Conservation (phyloP, 2,113 vertebrate genomes). For the Chelonoidis abingdonii region DNA sequence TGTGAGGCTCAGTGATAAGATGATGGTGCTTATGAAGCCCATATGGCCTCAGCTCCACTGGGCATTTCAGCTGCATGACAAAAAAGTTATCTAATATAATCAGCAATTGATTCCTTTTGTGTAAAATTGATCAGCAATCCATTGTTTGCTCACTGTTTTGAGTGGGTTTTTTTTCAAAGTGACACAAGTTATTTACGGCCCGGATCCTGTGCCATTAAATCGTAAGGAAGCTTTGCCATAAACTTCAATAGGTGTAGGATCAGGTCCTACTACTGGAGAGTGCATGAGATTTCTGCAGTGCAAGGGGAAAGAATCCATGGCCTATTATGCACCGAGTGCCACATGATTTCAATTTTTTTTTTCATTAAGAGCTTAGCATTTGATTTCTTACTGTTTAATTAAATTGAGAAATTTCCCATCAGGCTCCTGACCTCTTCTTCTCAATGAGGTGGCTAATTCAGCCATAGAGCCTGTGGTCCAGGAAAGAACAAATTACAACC, state of each 20-base stretch:
- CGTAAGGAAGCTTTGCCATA: not conserved
- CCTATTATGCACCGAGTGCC: conserved; percentile 21
- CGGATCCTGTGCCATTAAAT: not conserved
- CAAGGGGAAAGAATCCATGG: conserved; percentile 37
- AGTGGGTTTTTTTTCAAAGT: not conserved
- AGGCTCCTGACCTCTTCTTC: not conserved
- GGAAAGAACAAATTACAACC: not conserved
- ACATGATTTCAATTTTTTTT: conserved; percentile 10
- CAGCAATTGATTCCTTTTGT: rapidly evolving
- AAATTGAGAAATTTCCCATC: conserved; percentile 22
- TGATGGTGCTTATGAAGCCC: not conserved
- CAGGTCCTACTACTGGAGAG: not conserved
- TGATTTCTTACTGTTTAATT: conserved; percentile 47
- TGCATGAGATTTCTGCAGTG: conserved; percentile 22
- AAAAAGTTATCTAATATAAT: not conserved
- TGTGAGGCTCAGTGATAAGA: not conserved
- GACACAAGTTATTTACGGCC: not conserved
- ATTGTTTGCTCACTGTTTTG: not conserved
- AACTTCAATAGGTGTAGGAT: not conserved
- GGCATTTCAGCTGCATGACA: not conserved
- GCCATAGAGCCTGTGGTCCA: conserved; percentile 10
- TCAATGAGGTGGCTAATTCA: conserved; percentile 7
- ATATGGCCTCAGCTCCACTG: not conserved
- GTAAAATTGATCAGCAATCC: not conserved
- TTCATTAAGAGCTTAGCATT: conserved; percentile 38